Percentiles rank a stretch among this genome's conserved stretches.
These are phyloP conservation scores for Oryzias sinensis DNA, from an alignment of 2,797 vertebrate species.

Conservation along the genomic window DNA sequence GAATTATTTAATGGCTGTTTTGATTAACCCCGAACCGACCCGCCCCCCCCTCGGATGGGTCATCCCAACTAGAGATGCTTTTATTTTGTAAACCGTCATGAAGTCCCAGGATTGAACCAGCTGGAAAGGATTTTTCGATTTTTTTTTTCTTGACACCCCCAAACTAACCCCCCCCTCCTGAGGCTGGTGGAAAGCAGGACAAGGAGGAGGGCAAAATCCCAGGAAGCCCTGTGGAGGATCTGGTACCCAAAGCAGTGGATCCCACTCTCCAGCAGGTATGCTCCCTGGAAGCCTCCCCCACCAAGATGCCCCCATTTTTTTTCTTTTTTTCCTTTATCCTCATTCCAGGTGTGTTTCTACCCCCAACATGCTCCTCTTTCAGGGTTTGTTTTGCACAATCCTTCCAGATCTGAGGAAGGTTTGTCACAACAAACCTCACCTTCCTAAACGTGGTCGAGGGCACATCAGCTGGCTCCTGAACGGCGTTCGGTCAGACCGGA, in stretches of 20 bases:
- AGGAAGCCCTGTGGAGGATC: conserved; percentile 33
- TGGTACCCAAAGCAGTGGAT: conserved; percentile 39
- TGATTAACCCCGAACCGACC: conserved; percentile 21
- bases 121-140: conserved; percentile 6
- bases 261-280: conserved; percentile 58
- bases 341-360: too few relatives aligned
- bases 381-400: too few relatives aligned
- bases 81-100: conserved; percentile 34
- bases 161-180: conserved; percentile 17
- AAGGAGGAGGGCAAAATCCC: conserved; percentile 27
- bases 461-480: too few relatives aligned
- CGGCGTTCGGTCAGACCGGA: too few relatives aligned
- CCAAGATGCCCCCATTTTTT: too few relatives aligned
- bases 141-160: conserved; percentile 17
- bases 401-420: too few relatives aligned
- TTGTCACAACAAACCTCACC: too few relatives aligned
- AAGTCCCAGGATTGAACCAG: conserved; percentile 39
- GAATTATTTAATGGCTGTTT: conserved; percentile 20
- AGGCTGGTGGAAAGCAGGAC: conserved; percentile 29
- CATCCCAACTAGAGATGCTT: conserved; percentile 9
- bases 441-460: too few relatives aligned
- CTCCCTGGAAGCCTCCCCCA: not conserved
- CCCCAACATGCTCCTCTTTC: too few relatives aligned
- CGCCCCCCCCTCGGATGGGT: conserved; percentile 28
- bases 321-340: too few relatives aligned